Conservation (phyloP, 2,113 vertebrate species). For the Oncorhynchus gorbuscha region DNA sequence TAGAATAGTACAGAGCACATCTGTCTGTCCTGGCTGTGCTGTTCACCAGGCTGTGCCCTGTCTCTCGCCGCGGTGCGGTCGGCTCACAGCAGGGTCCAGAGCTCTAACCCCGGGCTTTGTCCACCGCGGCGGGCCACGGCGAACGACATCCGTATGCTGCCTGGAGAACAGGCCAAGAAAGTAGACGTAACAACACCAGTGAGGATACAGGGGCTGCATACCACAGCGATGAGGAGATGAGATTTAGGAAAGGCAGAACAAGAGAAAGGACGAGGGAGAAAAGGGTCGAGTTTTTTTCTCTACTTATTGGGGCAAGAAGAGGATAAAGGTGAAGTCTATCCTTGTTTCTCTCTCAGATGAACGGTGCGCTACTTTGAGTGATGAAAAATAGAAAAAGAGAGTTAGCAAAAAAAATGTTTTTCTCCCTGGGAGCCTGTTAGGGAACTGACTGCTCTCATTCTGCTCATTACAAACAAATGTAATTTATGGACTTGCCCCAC, state of each 20-base stretch:
- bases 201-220: constrained; percentile 44
- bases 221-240: constrained; percentile 32
- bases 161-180: constrained; percentile 28
- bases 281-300: constrained; percentile 7
- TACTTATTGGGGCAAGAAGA: constrained; percentile 1
- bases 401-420: background rate
- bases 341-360: background rate
- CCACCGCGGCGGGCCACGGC: no score
- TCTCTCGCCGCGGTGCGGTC: background rate
- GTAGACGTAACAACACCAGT: constrained; percentile 41
- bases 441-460: constrained; percentile 15
- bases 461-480: constrained; percentile 26
- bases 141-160: background rate
- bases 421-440: background rate
- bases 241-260: constrained; percentile 29
- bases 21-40: background rate
- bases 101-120: no score
- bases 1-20: background rate
- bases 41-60: background rate
- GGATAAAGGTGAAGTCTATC: constrained; percentile 31
- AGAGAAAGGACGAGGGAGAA: constrained; percentile 16
- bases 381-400: background rate
- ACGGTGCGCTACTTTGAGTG: background rate
- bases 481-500: constrained; percentile 17
- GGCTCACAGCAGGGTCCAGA: no score